Evolutionary conservation across 2,797 vertebrate genomes (phyloP), one percentile per base, ranked within the genome.

Genomic region (Clarias fuscus): DNA sequence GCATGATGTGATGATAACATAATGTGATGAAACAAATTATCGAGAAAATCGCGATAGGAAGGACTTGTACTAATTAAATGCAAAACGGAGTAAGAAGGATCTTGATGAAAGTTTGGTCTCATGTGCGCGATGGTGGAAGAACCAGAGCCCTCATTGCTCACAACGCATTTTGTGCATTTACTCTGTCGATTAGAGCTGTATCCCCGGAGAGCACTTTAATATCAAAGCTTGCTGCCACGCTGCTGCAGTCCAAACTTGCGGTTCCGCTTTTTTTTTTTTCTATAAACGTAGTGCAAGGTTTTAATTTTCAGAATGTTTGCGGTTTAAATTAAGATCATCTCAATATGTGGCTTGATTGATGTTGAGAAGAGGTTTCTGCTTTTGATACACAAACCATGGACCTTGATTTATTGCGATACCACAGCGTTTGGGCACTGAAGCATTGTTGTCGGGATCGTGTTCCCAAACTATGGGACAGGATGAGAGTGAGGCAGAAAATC

Each of bases 231-330:
- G 83, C 92, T 90, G 90, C 92, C 90, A 92, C 79, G 87, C 92
- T 88, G 88, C 92, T 92, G 92, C 92, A 94, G 92, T 93, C 27
- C 85, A 94, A 93, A 93, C 93, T 92, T 92, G 93, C 89, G 93
- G 93, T 95, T 89, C 86, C 87, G 86, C 70, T 89, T 90, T 90
- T 92, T 90, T 92, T 90, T 89, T 90, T 90, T 91, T 88, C 85
- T 89, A 89, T 92, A 91, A 94, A 92, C 91, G 90, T 90, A 93
- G 91, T 90, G 84, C 89, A 93, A 92, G 93, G 93, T 95, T 95
- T 95, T 95, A 94, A 95, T 95, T 95, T 95, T 94, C 92, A 86
- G 91, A 95, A 95, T 93, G 91, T 93, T 93, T 95, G 93, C 43
- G 93, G 94, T 94, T 93, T 62, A 90, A 94, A 94, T 94, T 93